Conservation (phyloP, 2,888 invertebrate genomes). For the Gymnoscelis rufifasciata region DNA sequence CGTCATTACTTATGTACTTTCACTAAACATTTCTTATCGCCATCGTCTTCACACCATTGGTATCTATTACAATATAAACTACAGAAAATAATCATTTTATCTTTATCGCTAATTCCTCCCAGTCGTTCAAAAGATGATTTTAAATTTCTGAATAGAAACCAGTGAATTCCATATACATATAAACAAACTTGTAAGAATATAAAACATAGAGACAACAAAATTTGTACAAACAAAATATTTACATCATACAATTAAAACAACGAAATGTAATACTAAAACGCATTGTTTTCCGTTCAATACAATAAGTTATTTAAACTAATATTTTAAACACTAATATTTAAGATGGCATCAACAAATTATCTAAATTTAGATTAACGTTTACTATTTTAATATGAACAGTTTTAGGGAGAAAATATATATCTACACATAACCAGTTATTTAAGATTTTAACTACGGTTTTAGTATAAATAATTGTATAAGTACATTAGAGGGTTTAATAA, state of each 20-base stretch:
- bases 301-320: slow-evolving; percentile 17
- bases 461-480: not conserved
- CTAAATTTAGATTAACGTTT: too few species aligned
- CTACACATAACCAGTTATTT: slow-evolving; percentile 8
- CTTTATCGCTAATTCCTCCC: too few species aligned
- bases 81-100: too few species aligned
- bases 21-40: not conserved
- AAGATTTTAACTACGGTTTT: not conserved
- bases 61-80: too few species aligned
- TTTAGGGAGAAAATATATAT: not conserved
- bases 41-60: too few species aligned
- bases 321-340: slow-evolving; percentile 22
- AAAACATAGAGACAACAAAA: slow-evolving; percentile 4
- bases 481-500: not conserved
- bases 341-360: slow-evolving; percentile 17
- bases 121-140: too few species aligned
- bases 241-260: slow-evolving; percentile 35
- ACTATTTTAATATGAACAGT: not conserved
- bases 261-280: slow-evolving; percentile 74
- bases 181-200: not conserved
- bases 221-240: slow-evolving; percentile 32
- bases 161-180: not conserved
- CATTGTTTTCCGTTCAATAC: slow-evolving; percentile 56
- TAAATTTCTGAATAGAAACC: too few species aligned
- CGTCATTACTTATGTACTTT: not conserved